phyloP scores from a whole-genome alignment of 2,797 vertebrate genomes.

The Poecile montanus region DNA sequence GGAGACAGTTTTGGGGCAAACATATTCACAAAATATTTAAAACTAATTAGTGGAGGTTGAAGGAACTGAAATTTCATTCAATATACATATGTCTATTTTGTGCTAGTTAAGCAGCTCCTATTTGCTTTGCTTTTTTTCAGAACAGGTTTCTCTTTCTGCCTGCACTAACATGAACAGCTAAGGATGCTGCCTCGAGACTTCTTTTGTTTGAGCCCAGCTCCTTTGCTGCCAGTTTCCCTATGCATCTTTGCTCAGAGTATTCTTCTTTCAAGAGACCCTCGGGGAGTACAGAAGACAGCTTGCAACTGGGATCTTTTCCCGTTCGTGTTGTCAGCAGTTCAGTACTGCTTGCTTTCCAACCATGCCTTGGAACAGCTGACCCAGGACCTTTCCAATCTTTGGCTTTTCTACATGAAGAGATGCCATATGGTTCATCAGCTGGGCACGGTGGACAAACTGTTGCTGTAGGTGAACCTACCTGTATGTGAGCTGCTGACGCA shows the following conservation, averaged over 20 bases:
- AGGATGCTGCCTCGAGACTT: neutral
- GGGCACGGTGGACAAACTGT: neutral
- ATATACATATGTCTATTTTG: neutral
- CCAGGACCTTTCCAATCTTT: constrained; percentile 13
- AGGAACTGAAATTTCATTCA: neutral
- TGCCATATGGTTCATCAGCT: constrained; percentile 50
- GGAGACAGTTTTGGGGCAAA: neutral
- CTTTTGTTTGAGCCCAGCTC: neutral
- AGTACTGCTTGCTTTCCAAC: neutral
- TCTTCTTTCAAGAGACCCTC: neutral
- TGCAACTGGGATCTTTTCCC: neutral
- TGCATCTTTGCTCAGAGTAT: neutral
- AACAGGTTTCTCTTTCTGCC: neutral
- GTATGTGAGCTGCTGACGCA: neutral
- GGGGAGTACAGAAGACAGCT: neutral
- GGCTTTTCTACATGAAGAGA: constrained; percentile 30
- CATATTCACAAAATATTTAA: constrained; percentile 7
- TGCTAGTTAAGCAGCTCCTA: neutral
- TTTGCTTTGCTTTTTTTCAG: neutral
- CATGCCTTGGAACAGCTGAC: neutral
- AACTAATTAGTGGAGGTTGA: neutral
- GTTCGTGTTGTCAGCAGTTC: neutral
- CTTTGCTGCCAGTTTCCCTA: neutral
- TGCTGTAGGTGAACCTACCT: constrained; percentile 47
- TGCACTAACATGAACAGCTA: neutral